Percentiles rank a stretch among this genome's conserved stretches.
Evolutionary conservation across 2,888 invertebrate species (phyloP).

Genomic region (Coremacera marginata): DNA sequence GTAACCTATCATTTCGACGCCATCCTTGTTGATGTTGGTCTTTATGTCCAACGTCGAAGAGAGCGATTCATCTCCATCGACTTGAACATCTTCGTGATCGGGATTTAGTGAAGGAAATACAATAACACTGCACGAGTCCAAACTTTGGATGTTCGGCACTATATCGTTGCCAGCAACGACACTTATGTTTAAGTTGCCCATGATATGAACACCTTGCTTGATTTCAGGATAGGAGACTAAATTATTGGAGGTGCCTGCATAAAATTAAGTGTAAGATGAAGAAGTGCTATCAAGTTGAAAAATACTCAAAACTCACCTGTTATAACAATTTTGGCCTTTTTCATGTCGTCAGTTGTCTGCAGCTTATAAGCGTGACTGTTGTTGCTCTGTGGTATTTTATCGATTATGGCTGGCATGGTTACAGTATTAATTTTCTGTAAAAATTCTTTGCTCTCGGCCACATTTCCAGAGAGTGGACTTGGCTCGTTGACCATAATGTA

Average conservation of each 20-base stretch:
- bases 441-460: constrained; percentile 7
- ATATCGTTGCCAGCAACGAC: constrained; percentile 69
- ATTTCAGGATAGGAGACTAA: constrained; percentile 68
- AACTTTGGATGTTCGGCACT: constrained; percentile 72
- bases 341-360: constrained; percentile 20
- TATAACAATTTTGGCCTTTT: constrained; percentile 53
- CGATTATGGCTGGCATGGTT: constrained; percentile 31
- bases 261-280: not conserved
- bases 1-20: constrained; percentile 73
- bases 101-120: constrained; percentile 96
- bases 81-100: constrained; percentile 85
- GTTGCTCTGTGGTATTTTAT: not conserved
- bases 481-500: constrained; percentile 69
- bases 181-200: constrained; percentile 86
- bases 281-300: not conserved
- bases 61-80: constrained; percentile 66
- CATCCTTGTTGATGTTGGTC: constrained; percentile 90
- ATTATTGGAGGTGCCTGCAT: constrained; percentile 64
- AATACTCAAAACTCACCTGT: constrained; percentile 49
- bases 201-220: constrained; percentile 82
- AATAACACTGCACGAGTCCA: constrained; percentile 94
- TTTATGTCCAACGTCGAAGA: constrained; percentile 67
- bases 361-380: constrained; percentile 12
- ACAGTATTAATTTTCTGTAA: constrained; percentile 19
- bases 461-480: constrained; percentile 42